Evolutionary conservation across 2,113 vertebrate genomes (phyloP).

Genomic region (Triplophysa siluroides): DNA sequence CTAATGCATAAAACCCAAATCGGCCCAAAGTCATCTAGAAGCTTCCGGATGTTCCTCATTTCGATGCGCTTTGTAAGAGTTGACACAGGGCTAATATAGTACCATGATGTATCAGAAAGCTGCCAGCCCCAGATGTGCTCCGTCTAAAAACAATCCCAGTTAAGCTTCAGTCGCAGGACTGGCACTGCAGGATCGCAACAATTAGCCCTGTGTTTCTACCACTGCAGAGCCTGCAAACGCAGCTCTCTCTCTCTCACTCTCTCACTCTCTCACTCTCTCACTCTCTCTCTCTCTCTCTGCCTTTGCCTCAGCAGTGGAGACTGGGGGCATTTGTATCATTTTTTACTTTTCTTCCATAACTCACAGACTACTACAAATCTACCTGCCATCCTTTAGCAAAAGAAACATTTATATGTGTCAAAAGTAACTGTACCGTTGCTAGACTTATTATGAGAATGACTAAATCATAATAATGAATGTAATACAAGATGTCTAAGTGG

Average conservation of each 20-base stretch:
- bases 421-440: too few relatives aligned
- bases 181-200: conserved; percentile 34
- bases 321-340: too few relatives aligned
- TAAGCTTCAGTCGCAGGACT: conserved; percentile 45
- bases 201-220: conserved; percentile 44
- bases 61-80: conserved; percentile 35
- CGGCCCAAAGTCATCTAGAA: conserved; percentile 54
- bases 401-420: too few relatives aligned
- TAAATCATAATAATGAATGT: too few relatives aligned
- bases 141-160: conserved; percentile 61
- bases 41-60: conserved; percentile 63
- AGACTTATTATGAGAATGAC: too few relatives aligned
- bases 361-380: too few relatives aligned
- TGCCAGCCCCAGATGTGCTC: conserved; percentile 50
- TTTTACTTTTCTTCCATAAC: too few relatives aligned
- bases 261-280: conserved; percentile 8
- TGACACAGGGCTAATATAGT: conserved; percentile 39
- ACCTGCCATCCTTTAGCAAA: too few relatives aligned
- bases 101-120: neutral
- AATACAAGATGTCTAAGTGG: too few relatives aligned
- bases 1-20: conserved; percentile 43
- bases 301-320: neutral
- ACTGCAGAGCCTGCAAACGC: conserved; percentile 25
- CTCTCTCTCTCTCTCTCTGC: neutral
- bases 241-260: conserved; percentile 9